Base-by-base conservation (phyloP, 1,140 invertebrate species). In the Pseudoatta argentina region DNA sequence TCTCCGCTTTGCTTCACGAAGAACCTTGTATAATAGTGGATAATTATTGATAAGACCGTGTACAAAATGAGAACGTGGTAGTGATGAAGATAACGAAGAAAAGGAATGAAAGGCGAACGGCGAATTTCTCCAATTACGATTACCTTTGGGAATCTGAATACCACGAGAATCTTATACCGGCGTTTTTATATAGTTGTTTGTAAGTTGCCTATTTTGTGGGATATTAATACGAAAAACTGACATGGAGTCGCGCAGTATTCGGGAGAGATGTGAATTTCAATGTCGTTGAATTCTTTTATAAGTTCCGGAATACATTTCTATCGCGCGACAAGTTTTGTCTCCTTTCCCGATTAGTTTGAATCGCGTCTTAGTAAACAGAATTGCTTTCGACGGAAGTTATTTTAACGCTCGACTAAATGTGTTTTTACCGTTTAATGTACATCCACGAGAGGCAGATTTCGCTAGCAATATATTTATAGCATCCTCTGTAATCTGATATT, bases 11-110 rank as follows among this genome's bases (percentile, higher is more conserved):
- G 10, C 10, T 44, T 10, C 21, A 24, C 39, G 16, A 10, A 64
- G 39, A 7, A 24, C 12, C 57, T 59, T 59, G 67, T 81, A 69
- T 81, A 83, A 82, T n/a, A 55, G 55, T 12, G 69, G 18, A 83
- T 69, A 73, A 82, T 83, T 83, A 63, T 83, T 69, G 69, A 83
- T 83, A 83, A 83, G 44, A 27, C 55, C 53, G 39, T 64, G 30
- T 21, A 51, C 34, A 34, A 71, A n/a, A 44, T 48, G 39, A 69
- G 66, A 69, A 34, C 51, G 8, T 69, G 24, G 24, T 57, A 18
- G 79, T 55, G 61, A 51, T 83, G 79, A 63, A 82, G 79, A 82
- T 73, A 82, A 73, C 55, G 67, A 34, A 21, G 14, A 27, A 73
- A 61, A 61, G 55, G 18, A 51, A 44, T 14, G 24, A 44, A 55